Evolutionary conservation across 2,888 invertebrate species (phyloP).

Genomic region (Danaus chrysippus): DNA sequence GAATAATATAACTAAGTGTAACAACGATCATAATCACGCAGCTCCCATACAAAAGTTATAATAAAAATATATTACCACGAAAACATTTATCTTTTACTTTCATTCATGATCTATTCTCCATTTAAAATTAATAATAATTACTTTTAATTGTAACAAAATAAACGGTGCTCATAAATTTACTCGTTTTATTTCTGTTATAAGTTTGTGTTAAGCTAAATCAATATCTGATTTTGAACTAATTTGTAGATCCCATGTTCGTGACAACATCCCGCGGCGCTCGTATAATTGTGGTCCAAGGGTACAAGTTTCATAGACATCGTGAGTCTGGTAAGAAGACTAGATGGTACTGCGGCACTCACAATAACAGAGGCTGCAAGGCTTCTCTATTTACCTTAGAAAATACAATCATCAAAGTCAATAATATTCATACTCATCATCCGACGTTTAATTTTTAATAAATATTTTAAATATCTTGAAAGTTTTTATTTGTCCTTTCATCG

Average conservation of each 20-base stretch:
- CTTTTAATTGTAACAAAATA: too few species aligned
- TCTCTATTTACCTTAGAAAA: conserved; percentile 29
- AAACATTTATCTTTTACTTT: too few species aligned
- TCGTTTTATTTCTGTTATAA: too few species aligned
- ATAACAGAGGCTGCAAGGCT: conserved; percentile 40
- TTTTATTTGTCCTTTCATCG: too few species aligned
- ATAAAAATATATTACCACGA: neutral
- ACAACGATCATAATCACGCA: conserved; percentile 34
- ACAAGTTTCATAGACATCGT: conserved; percentile 43
- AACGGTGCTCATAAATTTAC: too few species aligned
- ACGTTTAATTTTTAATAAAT: conserved; percentile 17
- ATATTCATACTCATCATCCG: conserved; percentile 28
- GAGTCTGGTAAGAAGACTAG: conserved; percentile 31
- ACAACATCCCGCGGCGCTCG: conserved; percentile 24
- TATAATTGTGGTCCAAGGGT: conserved; percentile 38
- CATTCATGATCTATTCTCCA: too few species aligned
- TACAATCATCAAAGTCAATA: conserved; percentile 26
- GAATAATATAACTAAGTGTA: conserved; percentile 29
- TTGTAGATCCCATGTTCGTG: conserved; percentile 23
- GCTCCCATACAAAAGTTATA: neutral
- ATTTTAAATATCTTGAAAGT: neutral
- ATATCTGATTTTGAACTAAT: conserved; percentile 1
- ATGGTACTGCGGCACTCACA: conserved; percentile 45
- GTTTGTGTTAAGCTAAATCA: too few species aligned
- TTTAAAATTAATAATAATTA: too few species aligned